Percentiles rank a stretch among this genome's conserved stretches.
These are phyloP conservation scores for Paraplagusia blochii DNA, from an alignment of 2,113 vertebrate genomes.

Conservation along the genomic window DNA sequence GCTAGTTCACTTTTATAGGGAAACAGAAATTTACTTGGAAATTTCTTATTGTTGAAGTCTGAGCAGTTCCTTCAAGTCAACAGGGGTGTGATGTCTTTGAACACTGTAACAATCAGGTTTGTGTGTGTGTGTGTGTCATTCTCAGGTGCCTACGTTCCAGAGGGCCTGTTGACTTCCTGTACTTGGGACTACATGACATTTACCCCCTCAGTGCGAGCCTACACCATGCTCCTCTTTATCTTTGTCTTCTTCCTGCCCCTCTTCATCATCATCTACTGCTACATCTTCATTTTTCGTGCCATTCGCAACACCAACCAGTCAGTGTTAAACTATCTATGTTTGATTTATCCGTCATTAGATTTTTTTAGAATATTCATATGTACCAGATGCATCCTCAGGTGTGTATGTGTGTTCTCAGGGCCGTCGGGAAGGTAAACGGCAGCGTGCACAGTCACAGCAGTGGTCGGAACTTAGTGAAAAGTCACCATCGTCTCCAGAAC, in stretches of 20 bases:
- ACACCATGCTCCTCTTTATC: constrained; percentile 93
- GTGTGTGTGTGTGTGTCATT: not conserved
- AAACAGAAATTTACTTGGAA: too few relatives aligned
- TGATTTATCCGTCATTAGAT: too few relatives aligned
- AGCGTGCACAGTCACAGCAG: constrained; percentile 52
- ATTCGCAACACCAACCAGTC: constrained; percentile 86
- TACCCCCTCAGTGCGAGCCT: constrained; percentile 86
- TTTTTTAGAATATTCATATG: too few relatives aligned
- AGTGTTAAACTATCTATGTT: constrained; percentile 22
- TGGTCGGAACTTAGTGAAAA: constrained; percentile 74
- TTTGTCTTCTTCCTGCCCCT: constrained; percentile 94
- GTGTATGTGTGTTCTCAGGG: constrained; percentile 68
- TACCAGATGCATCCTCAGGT: too few relatives aligned
- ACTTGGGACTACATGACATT: constrained; percentile 96
- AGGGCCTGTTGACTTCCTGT: constrained; percentile 92
- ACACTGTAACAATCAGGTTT: not conserved
- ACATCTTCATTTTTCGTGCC: constrained; percentile 90
- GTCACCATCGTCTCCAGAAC: constrained; percentile 83
- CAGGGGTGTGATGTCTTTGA: not conserved
- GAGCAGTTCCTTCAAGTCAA: not conserved
- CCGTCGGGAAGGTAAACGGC: constrained; percentile 80
- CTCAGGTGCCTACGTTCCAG: constrained; percentile 89
- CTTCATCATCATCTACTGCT: constrained; percentile 89
- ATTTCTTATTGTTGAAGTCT: too few relatives aligned
- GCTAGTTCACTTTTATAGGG: too few relatives aligned